These are phyloP conservation scores for Salvelinus fontinalis DNA, from an alignment of 2,113 vertebrate species.

Conservation along the genomic window DNA sequence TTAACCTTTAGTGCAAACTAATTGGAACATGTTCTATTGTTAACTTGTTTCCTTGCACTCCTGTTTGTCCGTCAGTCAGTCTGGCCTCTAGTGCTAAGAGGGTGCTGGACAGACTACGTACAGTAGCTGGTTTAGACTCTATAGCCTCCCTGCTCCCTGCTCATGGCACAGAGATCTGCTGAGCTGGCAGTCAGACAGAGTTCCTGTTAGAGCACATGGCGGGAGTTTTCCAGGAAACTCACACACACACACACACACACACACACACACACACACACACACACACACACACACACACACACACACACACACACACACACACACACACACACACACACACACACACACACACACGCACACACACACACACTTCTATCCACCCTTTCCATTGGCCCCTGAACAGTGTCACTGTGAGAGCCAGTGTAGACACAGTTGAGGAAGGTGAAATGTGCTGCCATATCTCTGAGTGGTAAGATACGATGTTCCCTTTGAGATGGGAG, in stretches of 20 bases:
- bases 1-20: no score
- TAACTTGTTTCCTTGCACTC: no score
- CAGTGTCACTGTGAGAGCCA: neutral
- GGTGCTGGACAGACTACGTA: neutral
- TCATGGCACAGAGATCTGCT: neutral
- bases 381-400: neutral
- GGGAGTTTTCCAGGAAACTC: constrained; percentile 32
- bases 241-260: neutral
- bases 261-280: constrained; percentile 20
- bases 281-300: constrained; percentile 19
- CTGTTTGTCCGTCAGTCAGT: neutral
- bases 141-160: neutral
- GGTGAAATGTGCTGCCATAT: neutral
- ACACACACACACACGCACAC: no score
- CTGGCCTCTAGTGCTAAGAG: neutral
- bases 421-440: neutral
- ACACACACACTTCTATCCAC: neutral
- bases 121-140: neutral
- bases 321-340: constrained; percentile 6
- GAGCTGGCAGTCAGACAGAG: constrained; percentile 12
- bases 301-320: neutral
- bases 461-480: neutral
- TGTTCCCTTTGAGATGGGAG: neutral
- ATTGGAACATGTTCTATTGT: no score
- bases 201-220: constrained; percentile 16